Evolutionary conservation across 1,140 invertebrate genomes (phyloP).

Genomic region (Euura lappo): DNA sequence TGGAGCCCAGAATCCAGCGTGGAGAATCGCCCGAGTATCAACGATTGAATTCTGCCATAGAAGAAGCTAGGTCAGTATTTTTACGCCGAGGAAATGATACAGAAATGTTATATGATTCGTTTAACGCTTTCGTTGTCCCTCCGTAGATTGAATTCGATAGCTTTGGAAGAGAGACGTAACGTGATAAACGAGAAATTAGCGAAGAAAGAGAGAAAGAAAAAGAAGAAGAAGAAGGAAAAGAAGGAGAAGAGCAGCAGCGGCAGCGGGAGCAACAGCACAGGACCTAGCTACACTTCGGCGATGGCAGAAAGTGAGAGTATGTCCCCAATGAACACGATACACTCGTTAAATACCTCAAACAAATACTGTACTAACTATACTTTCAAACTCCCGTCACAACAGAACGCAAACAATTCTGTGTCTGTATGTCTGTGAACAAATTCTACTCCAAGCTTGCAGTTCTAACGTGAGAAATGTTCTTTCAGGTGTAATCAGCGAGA

Average conservation of each 20-base stretch:
- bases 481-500: constrained; percentile 41
- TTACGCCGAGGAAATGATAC: neutral
- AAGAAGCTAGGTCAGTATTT: constrained; percentile 71
- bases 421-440: too few relatives aligned
- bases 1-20: constrained; percentile 61
- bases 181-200: constrained; percentile 75
- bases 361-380: too few relatives aligned
- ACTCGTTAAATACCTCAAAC: neutral
- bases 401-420: too few relatives aligned
- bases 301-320: constrained; percentile 56
- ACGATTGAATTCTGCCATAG: constrained; percentile 74
- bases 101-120: constrained; percentile 28
- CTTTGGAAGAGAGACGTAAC: constrained; percentile 73
- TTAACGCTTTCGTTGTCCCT: constrained; percentile 15
- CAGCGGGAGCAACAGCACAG: constrained; percentile 54
- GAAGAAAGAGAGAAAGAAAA: constrained; percentile 73
- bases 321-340: constrained; percentile 5
- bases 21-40: constrained; percentile 73
- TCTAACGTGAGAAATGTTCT: neutral
- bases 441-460: too few relatives aligned
- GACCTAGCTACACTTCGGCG: constrained; percentile 45
- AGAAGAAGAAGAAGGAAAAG: constrained; percentile 73
- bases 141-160: constrained; percentile 66
- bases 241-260: constrained; percentile 54
- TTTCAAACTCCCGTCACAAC: too few relatives aligned